Evolutionary conservation across 2,888 invertebrate species (phyloP).

Genomic region (Epirrhoe tristata): DNA sequence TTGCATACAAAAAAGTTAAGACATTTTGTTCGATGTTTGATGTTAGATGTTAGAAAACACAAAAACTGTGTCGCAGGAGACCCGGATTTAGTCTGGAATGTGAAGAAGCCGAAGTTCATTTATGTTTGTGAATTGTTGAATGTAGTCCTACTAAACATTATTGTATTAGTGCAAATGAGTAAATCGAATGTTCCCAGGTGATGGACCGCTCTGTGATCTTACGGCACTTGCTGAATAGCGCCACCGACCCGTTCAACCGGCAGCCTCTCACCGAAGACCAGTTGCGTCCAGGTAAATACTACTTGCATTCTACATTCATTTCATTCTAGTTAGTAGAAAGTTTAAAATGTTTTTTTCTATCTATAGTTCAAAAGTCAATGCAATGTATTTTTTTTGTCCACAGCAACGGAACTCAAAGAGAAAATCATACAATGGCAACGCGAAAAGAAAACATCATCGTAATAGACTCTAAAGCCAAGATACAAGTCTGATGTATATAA

Average conservation of each 20-base stretch:
- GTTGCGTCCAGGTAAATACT: conserved; percentile 91
- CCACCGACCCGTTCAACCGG: conserved; percentile 98
- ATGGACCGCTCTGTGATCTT: conserved; percentile 98
- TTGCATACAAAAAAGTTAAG: no score
- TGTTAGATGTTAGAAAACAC: no score
- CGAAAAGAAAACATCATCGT: conserved; percentile 87
- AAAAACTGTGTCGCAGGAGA: no score
- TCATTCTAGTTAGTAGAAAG: background rate
- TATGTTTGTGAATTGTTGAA: background rate
- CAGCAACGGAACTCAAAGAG: conserved; percentile 93
- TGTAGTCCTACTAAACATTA: background rate
- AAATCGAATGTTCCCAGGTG: conserved; percentile 70
- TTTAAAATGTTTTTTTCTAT: no score
- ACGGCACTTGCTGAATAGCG: conserved; percentile 97
- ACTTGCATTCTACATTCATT: background rate
- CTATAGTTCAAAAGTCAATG: background rate
- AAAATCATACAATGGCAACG: conserved; percentile 95
- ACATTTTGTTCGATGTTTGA: no score
- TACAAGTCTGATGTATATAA: conserved; percentile 82
- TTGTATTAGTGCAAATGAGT: background rate
- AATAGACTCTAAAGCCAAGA: conserved; percentile 69
- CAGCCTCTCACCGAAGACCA: conserved; percentile 97
- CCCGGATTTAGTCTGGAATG: no score
- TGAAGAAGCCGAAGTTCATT: no score
- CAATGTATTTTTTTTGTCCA: conserved; percentile 57